A percentile compares a stretch with the other conserved stretches of the same genome.
Conservation (phyloP, 1,140 invertebrate species). For the Brachionus paranguensis region DNA sequence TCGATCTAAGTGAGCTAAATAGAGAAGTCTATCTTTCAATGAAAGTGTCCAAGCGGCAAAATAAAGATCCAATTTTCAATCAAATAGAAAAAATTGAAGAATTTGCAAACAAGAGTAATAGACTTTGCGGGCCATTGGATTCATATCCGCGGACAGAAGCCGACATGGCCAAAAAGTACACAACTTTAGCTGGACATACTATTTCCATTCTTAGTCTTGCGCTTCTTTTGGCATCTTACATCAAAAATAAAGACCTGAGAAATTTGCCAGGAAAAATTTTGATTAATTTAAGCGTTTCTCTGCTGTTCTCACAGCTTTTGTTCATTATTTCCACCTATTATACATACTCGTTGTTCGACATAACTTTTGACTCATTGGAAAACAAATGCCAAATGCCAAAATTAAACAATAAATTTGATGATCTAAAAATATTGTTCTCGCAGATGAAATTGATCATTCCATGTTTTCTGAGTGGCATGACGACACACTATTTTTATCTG, state of each 20-base stretch:
- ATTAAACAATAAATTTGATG: background rate
- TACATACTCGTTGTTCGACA: background rate
- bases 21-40: background rate
- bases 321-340: background rate
- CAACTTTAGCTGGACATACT: background rate
- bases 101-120: background rate
- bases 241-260: background rate
- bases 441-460: background rate
- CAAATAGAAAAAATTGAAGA: background rate
- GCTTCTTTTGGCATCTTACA: background rate
- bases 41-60: background rate
- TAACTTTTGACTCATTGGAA: background rate
- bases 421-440: background rate
- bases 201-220: conserved; percentile 6
- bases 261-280: conserved; percentile 34
- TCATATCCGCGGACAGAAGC: background rate
- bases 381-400: background rate
- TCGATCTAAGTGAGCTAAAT: background rate
- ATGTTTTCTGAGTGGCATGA: background rate
- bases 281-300: background rate
- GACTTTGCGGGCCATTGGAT: background rate
- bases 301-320: background rate
- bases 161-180: background rate
- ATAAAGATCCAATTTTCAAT: background rate
- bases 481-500: conserved; percentile 33